Conservation (phyloP, 2,113 vertebrate genomes). For the Tupaia chinensis region DNA sequence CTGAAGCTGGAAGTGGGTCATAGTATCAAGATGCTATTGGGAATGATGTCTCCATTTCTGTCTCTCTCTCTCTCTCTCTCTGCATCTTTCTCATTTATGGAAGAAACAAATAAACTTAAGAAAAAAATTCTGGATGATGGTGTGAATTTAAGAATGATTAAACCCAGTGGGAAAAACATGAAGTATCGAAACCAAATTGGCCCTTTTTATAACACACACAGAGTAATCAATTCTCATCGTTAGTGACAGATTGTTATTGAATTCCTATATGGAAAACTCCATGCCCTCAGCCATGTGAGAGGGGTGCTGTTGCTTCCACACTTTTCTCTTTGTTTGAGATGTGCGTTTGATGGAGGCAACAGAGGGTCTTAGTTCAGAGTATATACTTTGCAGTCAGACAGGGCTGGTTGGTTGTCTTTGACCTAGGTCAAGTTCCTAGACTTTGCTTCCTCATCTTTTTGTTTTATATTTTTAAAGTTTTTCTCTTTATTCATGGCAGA, state of each 20-base stretch:
- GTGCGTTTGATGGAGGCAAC: not conserved
- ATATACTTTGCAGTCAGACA: not conserved
- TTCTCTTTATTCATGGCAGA: too few species aligned
- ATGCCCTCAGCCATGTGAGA: accelerated
- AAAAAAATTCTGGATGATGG: too few species aligned
- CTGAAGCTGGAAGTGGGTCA: too few species aligned
- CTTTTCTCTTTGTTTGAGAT: not conserved
- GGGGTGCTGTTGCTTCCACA: accelerated
- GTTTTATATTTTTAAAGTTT: too few species aligned
- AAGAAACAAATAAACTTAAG: too few species aligned
- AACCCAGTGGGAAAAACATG: not conserved
- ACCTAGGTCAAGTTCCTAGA: not conserved
- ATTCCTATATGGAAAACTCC: not conserved
- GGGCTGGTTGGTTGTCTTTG: not conserved
- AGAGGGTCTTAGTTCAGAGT: too few species aligned
- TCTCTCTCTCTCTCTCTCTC: too few species aligned
- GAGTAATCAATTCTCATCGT: not conserved
- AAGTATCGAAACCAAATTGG: not conserved
- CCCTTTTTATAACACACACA: not conserved
- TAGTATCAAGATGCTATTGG: too few species aligned
- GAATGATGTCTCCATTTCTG: too few species aligned
- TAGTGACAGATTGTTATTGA: not conserved
- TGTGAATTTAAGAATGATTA: conserved; percentile 11
- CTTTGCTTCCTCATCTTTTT: too few species aligned
- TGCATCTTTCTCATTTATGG: too few species aligned